Percentiles rank a stretch among this genome's conserved stretches.
Conservation (phyloP, 2,888 invertebrate genomes). For the Cabera pusaria region DNA sequence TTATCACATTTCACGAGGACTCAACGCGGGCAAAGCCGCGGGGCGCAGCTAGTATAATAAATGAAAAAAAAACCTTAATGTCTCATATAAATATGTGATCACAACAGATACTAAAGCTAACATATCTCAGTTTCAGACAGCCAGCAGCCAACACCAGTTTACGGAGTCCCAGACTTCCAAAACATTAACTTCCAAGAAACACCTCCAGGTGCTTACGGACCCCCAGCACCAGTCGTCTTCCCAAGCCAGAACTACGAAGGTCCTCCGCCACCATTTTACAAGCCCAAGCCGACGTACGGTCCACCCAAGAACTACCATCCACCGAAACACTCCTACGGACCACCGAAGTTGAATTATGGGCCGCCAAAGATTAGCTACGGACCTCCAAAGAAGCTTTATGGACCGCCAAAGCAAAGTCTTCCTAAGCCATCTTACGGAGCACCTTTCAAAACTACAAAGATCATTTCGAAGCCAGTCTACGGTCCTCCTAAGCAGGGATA, state of each 20-base stretch:
- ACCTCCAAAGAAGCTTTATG: slow-evolving; percentile 57
- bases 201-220: slow-evolving; percentile 72
- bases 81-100: too few relatives aligned
- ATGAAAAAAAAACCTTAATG: too few relatives aligned
- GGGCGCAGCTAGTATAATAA: too few relatives aligned
- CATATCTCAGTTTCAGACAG: slow-evolving; percentile 60
- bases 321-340: slow-evolving; percentile 50
- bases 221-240: slow-evolving; percentile 74
- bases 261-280: slow-evolving; percentile 74
- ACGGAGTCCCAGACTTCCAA: slow-evolving; percentile 81
- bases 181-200: slow-evolving; percentile 44
- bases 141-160: slow-evolving; percentile 79
- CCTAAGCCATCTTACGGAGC: slow-evolving; percentile 60
- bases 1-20: too few relatives aligned
- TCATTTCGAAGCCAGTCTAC: slow-evolving; percentile 50
- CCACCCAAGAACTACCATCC: slow-evolving; percentile 69
- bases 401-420: slow-evolving; percentile 51
- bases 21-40: too few relatives aligned
- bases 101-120: background rate
- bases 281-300: slow-evolving; percentile 69
- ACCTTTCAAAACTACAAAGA: slow-evolving; percentile 56
- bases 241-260: slow-evolving; percentile 71
- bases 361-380: slow-evolving; percentile 66
- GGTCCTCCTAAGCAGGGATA: slow-evolving; percentile 58
- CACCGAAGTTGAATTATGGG: slow-evolving; percentile 53